phyloP scores from a whole-genome alignment of 1,140 invertebrate genomes.

The Neodiprion pinetum region DNA sequence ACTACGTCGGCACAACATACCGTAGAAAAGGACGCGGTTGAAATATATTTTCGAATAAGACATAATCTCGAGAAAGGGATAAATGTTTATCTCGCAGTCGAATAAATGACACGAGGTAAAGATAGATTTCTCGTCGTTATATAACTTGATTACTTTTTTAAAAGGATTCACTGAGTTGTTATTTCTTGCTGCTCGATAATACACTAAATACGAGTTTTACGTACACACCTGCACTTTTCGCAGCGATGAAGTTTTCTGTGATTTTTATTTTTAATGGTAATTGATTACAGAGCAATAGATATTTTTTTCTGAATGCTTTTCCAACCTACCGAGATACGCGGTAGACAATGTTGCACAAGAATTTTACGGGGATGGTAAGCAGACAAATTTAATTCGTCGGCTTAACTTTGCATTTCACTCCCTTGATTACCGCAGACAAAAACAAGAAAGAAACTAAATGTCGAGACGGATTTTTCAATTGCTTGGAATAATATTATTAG shows the following conservation, averaged over 20 bases:
- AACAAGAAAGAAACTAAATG: not conserved
- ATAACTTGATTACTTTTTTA: not conserved
- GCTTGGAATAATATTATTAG: not conserved
- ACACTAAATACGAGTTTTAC: too few species aligned
- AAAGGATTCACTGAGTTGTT: not conserved
- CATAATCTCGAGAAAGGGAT: not conserved
- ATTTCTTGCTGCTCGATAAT: not conserved
- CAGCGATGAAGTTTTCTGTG: not conserved
- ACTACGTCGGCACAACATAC: too few species aligned
- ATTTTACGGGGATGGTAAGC: not conserved
- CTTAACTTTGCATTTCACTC: not conserved
- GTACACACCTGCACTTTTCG: not conserved
- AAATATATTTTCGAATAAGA: not conserved
- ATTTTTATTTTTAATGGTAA: not conserved
- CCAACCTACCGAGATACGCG: not conserved
- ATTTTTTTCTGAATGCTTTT: not conserved
- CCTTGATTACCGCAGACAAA: not conserved
- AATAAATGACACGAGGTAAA: not conserved
- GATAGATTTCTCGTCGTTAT: not conserved
- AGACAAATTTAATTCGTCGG: not conserved
- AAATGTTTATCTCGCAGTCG: not conserved
- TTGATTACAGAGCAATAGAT: not conserved
- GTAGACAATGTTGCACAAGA: not conserved
- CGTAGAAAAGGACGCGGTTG: too few species aligned
- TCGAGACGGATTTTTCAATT: not conserved